Evolutionary conservation across 2,113 vertebrate genomes (phyloP), one percentile per base, ranked within the genome.

Genomic region (Diphyllodes magnificus): DNA sequence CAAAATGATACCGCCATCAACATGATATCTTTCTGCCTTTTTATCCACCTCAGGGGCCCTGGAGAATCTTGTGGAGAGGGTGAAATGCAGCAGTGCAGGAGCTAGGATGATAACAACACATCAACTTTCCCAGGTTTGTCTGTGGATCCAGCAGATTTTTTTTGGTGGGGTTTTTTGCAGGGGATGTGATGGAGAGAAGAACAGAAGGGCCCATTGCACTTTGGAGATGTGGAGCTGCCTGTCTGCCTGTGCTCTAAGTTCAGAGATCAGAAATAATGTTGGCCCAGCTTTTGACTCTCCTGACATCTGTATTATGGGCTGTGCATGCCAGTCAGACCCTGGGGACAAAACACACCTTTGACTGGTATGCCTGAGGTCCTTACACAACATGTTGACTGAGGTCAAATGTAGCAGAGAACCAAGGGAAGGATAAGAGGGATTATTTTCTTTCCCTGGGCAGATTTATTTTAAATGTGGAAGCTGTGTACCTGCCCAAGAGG

Each of bases 301-400:
- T 66, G 49, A 68, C 15, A 56, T 39, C 42, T 85, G 9, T 44
- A 19, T 37, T 45, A 65, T 21, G 50, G 79, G 37, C 65, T 63
- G 13, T 3, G 2, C 23, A 7, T 0, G 2, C 28, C 78, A 82
- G 17, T 45, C 54, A 14, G 13, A 35, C 24, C 11, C 2, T 22
- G 23, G 35, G 47, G 54, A 59, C 50, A 92, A 82, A 88, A 23
- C 6, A n/a, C 22, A 51, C 71, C 57, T 77, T 39, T 40, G 27
- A 15, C 7, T 40, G 49, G 5, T 14, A 20, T 39, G 13, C 31
- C 22, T 56, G 59, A 64, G n/a, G 22, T 87, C 50, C 45, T 69
- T 21, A 37, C 15, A 71, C 35, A 69, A 53, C 8, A 8, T 0
- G 14, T 13, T 57, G 63, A 63, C n/a, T 40, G 61, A 77, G 13